Evolutionary conservation across 53 echinoderm and acorn worm genomes (phyloP).

Genomic region (Actinopyga echinites): DNA sequence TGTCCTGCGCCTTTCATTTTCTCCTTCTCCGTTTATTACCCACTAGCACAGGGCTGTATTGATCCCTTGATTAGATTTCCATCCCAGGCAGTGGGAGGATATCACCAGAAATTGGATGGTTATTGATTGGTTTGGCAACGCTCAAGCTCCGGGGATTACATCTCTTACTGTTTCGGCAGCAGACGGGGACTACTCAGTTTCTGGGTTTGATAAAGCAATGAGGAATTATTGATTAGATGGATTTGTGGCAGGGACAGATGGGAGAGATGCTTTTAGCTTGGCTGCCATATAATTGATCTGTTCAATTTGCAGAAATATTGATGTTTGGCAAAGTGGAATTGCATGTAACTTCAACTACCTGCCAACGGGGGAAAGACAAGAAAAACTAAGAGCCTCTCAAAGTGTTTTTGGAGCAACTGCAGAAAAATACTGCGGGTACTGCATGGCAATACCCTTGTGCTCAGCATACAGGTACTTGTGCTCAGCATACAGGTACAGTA

Average conservation of each 20-base stretch:
- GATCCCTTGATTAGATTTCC: slow-evolving; percentile 40
- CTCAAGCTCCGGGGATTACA: slow-evolving; percentile 32
- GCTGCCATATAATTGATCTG: slow-evolving; percentile 35
- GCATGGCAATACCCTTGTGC: no score
- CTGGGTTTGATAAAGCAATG: slow-evolving; percentile 40
- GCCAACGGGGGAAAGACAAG: neutral
- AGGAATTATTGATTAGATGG: slow-evolving; percentile 37
- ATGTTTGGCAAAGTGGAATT: slow-evolving; percentile 33
- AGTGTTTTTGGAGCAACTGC: no score
- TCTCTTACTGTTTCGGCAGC: neutral
- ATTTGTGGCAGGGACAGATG: slow-evolving; percentile 41
- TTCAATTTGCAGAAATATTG: slow-evolving; percentile 42
- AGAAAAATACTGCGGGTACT: no score
- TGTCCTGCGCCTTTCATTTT: slow-evolving; percentile 16
- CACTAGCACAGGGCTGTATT: slow-evolving; percentile 23
- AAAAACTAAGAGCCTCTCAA: no score
- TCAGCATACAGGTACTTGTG: neutral
- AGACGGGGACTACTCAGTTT: slow-evolving; percentile 6
- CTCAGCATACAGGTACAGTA: neutral
- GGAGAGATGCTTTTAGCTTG: slow-evolving; percentile 24
- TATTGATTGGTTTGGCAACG: slow-evolving; percentile 14
- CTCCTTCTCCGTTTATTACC: slow-evolving; percentile 8
- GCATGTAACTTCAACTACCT: slow-evolving; percentile 28
- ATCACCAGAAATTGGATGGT: slow-evolving; percentile 35
- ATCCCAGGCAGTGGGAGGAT: slow-evolving; percentile 33